Evolutionary conservation across 2,113 vertebrate genomes (phyloP).

Genomic region (Apodemus speciosus): DNA sequence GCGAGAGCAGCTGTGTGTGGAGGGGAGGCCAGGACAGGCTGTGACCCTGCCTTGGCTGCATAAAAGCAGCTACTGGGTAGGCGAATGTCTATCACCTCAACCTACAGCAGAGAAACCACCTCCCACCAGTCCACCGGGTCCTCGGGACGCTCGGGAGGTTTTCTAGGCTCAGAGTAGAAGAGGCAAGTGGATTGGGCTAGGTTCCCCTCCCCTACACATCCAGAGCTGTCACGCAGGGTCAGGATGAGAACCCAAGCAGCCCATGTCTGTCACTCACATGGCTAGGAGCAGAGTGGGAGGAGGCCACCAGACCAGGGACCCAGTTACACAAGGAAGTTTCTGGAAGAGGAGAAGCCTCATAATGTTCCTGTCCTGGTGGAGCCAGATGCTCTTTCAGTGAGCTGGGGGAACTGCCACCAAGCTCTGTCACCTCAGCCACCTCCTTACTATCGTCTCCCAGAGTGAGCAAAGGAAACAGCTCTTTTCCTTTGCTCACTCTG

Average conservation of each 20-base stretch:
- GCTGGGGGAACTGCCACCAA: background rate
- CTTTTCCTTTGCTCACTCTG: too few species aligned
- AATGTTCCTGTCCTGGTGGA: background rate
- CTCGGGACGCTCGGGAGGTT: background rate
- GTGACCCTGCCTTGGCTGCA: background rate
- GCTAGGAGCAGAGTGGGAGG: background rate
- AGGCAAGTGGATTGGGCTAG: background rate
- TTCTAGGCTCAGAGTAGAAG: background rate
- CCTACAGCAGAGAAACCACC: background rate
- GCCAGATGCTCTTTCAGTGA: background rate
- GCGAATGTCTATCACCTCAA: background rate
- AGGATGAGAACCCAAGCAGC: too few species aligned
- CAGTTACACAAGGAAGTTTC: background rate
- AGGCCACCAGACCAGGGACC: background rate
- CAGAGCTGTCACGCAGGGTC: too few species aligned
- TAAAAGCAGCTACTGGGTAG: background rate
- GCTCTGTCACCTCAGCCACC: background rate
- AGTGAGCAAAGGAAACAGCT: background rate
- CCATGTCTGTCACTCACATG: background rate
- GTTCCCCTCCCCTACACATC: background rate
- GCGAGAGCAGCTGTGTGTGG: conserved; percentile 9
- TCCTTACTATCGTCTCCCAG: background rate
- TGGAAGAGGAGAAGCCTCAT: background rate
- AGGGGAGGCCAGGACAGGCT: background rate
- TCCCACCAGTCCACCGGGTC: background rate